Evolutionary conservation across 2,888 invertebrate genomes (phyloP).

Genomic region (Caenorhabditis parvicauda): DNA sequence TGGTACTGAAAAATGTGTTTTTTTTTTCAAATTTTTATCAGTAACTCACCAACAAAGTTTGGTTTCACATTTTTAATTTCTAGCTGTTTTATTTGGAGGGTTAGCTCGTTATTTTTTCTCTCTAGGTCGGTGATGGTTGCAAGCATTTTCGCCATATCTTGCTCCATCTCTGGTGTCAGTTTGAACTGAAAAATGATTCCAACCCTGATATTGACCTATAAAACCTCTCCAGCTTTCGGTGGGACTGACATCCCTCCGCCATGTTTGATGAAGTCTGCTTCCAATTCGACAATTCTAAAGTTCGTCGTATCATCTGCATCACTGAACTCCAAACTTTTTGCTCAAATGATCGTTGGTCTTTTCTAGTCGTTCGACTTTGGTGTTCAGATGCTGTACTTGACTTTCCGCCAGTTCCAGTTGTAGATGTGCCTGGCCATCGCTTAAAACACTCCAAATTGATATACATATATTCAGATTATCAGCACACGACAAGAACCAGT

Average conservation of each 20-base stretch:
- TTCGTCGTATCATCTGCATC: neutral
- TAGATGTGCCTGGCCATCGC: conserved; percentile 62
- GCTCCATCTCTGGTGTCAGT: conserved; percentile 52
- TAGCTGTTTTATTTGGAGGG: conserved; percentile 29
- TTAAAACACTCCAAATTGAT: conserved; percentile 25
- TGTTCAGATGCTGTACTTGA: conserved; percentile 79
- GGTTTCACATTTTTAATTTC: conserved; percentile 26
- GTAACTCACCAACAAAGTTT: conserved; percentile 22
- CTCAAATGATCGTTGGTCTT: conserved; percentile 64
- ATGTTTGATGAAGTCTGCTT: conserved; percentile 59
- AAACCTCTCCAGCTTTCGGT: conserved; percentile 69
- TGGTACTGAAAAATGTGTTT: conserved; percentile 8
- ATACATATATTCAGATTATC: neutral
- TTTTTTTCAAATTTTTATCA: neutral
- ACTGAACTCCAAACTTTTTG: conserved; percentile 32
- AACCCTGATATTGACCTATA: neutral
- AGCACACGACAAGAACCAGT: too few species aligned
- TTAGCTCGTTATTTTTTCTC: conserved; percentile 36
- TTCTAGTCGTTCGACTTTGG: conserved; percentile 71
- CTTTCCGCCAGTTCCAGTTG: conserved; percentile 67
- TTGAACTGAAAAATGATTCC: conserved; percentile 30
- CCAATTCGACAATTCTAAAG: conserved; percentile 53
- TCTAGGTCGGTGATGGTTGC: conserved; percentile 55
- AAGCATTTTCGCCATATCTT: conserved; percentile 51
- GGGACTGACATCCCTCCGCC: conserved; percentile 73